Evolutionary conservation across 2,797 vertebrate species (phyloP).

Genomic region (Lithobates sylvaticus): DNA sequence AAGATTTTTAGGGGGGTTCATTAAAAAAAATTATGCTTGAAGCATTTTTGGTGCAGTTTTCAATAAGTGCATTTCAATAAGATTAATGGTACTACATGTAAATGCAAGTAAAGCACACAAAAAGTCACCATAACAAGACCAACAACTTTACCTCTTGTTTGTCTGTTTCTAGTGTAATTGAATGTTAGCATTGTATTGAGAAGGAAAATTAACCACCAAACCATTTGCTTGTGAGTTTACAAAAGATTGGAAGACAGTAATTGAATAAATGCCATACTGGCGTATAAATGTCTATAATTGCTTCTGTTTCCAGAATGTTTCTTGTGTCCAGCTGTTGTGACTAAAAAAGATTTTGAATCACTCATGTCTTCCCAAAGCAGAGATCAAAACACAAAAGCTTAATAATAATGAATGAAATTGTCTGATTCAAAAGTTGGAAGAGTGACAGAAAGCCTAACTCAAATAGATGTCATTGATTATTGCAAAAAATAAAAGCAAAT

Average conservation of each 20-base stretch:
- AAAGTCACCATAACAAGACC: too few species aligned
- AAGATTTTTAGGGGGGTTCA: too few species aligned
- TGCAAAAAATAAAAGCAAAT: constrained; percentile 77
- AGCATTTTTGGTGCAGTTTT: too few species aligned
- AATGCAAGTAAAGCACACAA: too few species aligned
- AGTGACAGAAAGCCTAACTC: constrained; percentile 75
- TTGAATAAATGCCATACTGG: constrained; percentile 64
- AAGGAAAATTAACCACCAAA: neutral
- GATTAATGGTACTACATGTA: too few species aligned
- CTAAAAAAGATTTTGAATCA: constrained; percentile 70
- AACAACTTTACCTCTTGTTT: too few species aligned
- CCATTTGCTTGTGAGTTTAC: neutral
- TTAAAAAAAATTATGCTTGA: too few species aligned
- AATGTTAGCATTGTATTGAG: too few species aligned
- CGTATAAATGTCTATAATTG: constrained; percentile 67
- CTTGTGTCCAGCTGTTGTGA: constrained; percentile 64
- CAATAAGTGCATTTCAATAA: too few species aligned
- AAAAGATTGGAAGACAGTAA: neutral
- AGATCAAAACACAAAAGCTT: constrained; percentile 71
- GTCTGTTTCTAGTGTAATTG: too few species aligned
- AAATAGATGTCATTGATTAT: constrained; percentile 70
- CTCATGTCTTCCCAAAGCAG: constrained; percentile 69
- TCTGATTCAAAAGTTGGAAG: constrained; percentile 70
- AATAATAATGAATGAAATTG: constrained; percentile 84
- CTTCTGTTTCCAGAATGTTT: constrained; percentile 72